Evolutionary conservation across 2,888 invertebrate species (phyloP).

Genomic region (Morpho deidamia): DNA sequence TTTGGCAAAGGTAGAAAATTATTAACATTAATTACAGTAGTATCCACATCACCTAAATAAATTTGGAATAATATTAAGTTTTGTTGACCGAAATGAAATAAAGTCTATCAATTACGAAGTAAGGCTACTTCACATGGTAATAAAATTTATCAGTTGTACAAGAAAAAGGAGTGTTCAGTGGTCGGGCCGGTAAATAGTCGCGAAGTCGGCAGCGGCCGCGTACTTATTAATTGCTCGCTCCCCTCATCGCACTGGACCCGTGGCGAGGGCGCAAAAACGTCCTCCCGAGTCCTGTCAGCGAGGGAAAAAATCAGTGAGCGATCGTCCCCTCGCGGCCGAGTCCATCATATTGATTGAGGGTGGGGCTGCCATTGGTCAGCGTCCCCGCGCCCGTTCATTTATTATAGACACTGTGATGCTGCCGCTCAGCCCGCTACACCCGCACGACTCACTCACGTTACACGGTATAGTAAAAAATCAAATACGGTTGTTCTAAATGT

Average conservation of each 20-base stretch:
- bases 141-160: slow-evolving; percentile 20
- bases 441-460: slow-evolving; percentile 7
- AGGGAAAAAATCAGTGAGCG: slow-evolving; percentile 79
- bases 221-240: slow-evolving; percentile 74
- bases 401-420: slow-evolving; percentile 77
- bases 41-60: too few species aligned
- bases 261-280: slow-evolving; percentile 73
- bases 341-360: slow-evolving; percentile 81
- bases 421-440: slow-evolving; percentile 30
- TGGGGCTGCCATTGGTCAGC: slow-evolving; percentile 77
- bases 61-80: too few species aligned
- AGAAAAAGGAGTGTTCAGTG: slow-evolving; percentile 55
- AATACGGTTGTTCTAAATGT: too few species aligned
- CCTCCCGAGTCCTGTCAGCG: slow-evolving; percentile 75
- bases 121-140: neutral
- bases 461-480: neutral
- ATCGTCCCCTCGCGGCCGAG: slow-evolving; percentile 78
- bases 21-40: too few species aligned
- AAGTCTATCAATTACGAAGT: too few species aligned
- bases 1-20: too few species aligned
- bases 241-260: slow-evolving; percentile 49
- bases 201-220: slow-evolving; percentile 40
- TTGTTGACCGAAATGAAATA: too few species aligned
- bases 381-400: slow-evolving; percentile 77
- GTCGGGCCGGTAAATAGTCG: slow-evolving; percentile 20